A percentile compares a stretch with the other conserved stretches of the same genome.
phyloP scores from a whole-genome alignment of 2,113 vertebrate species.

The Notechis scutatus region DNA sequence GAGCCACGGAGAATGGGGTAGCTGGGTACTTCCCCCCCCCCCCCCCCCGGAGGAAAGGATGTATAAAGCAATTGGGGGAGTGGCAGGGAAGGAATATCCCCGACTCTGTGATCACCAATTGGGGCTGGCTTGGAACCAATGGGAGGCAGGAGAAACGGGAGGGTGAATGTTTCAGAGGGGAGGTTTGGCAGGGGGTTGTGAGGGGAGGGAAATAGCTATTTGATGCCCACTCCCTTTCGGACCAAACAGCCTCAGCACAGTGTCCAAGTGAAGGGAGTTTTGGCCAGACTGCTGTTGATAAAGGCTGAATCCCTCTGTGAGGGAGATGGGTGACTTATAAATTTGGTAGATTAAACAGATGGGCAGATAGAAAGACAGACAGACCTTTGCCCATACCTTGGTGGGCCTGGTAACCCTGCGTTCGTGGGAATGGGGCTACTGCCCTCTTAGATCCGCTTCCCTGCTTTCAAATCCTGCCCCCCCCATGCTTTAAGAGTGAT shows the following conservation, averaged over 20 bases:
- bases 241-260: neutral
- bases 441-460: neutral
- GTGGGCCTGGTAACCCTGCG: neutral
- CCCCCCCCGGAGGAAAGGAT: neutral
- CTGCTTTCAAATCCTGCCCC: neutral
- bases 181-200: neutral
- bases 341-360: neutral
- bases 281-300: neutral
- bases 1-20: neutral
- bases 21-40: neutral
- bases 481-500: neutral
- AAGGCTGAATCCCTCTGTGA: neutral
- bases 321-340: neutral
- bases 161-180: no score
- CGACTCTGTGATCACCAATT: neutral
- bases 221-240: neutral
- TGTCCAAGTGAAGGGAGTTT: neutral
- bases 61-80: neutral
- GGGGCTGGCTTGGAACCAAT: neutral
- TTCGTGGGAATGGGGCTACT: neutral
- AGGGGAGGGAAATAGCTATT: neutral
- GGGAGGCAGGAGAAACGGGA: neutral
- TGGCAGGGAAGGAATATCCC: neutral
- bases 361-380: no score
- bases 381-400: neutral